phyloP scores from a whole-genome alignment of 64 coral and sea anemone genomes.

The Stichodactyla mertensii region DNA sequence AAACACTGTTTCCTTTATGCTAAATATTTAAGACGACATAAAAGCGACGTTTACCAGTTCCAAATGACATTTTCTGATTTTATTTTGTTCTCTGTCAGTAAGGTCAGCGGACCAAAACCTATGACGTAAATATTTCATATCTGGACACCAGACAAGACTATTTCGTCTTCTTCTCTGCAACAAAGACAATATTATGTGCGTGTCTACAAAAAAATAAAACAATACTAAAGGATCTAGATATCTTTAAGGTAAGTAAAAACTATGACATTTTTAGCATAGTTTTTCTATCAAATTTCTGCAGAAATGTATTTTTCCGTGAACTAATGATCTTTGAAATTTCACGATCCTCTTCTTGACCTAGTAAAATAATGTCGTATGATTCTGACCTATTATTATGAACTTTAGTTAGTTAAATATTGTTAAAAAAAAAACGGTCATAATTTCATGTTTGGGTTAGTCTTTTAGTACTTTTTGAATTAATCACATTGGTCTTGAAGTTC shows the following conservation, averaged over 20 bases:
- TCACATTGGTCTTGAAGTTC: too few species aligned
- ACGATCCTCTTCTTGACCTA: not conserved
- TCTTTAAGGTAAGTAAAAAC: not conserved
- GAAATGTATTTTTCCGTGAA: not conserved
- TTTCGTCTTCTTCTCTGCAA: not conserved
- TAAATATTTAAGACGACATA: too few species aligned
- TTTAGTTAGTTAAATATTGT: not conserved
- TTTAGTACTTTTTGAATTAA: too few species aligned
- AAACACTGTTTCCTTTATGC: too few species aligned
- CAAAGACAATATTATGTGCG: not conserved
- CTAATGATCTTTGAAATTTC: not conserved
- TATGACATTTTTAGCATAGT: not conserved
- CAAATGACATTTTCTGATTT: not conserved
- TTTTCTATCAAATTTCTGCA: not conserved
- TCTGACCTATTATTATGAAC: not conserved
- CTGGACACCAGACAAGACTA: not conserved
- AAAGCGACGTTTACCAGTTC: too few species aligned
- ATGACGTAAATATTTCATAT: not conserved
- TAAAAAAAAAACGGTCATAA: not conserved
- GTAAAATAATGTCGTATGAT: not conserved
- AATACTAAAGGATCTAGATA: not conserved
- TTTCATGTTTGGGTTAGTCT: not conserved
- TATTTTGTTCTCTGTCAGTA: not conserved
- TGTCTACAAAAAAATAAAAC: not conserved
- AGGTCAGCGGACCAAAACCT: not conserved